Base-by-base conservation (phyloP, 2,113 vertebrate genomes). In the Bostrychus sinensis region DNA sequence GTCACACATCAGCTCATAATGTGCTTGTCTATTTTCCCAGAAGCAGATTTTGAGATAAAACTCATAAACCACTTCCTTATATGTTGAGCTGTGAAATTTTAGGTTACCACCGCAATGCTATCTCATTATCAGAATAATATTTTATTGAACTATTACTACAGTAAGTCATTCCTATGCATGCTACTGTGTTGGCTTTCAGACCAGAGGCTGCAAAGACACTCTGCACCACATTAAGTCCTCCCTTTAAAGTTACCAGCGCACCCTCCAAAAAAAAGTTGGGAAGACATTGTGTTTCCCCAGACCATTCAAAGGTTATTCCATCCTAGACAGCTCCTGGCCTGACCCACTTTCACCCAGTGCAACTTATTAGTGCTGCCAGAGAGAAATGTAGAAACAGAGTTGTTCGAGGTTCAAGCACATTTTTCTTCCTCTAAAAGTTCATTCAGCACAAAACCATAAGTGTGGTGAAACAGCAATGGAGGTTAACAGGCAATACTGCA, bases 181-280 rank as follows among this genome's bases (percentile, higher is more conserved):
- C 48, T 38, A 50, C 56, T 56, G 50, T 37, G 36, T 32, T 22
- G 26, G 41, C 53, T 32, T 69, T 17, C 32, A 67, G 19, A 56
- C 69, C 46, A 56, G 26, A 39, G 55, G 43, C 64, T 79, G 77
- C 72, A 82, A 80, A 84, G 56, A 54, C 61, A 48, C 34, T 75
- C 62, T 45, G 20, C 60, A 80, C 65, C 70, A 84, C 43, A 72
- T 85, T 56, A 75, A 74, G 39, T 72, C 43, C 62, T 77, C 66
- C 59, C 39, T 63, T 23, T 7, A 8, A 26, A 37, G 26, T 70
- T 66, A 41, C 54, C 22, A 65, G 57, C 51, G 59, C 19, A 50
- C 41, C 28, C 39, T 67, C 22, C n/a, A 60, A 14, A 58, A 34
- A 64, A 48, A 72, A 67, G 56, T 62, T 58, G 56, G 22, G 13